Percentiles rank a stretch among this genome's conserved stretches.
Evolutionary conservation across 1,140 invertebrate species (phyloP).

Genomic region (Ostrea edulis): DNA sequence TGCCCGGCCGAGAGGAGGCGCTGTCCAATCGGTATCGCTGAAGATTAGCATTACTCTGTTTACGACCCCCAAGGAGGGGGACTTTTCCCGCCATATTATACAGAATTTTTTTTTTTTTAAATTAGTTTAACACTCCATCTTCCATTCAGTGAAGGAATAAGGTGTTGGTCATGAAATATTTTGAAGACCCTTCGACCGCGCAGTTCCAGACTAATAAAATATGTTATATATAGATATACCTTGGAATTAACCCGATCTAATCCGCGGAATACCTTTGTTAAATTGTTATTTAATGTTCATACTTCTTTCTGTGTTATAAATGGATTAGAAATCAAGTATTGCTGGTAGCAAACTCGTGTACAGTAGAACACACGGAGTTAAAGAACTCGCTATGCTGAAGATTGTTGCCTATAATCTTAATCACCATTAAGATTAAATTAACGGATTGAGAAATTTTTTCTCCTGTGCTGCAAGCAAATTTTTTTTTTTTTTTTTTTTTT

Average conservation of each 20-base stretch:
- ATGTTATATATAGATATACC: constrained; percentile 12
- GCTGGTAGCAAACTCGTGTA: not conserved
- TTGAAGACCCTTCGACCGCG: not conserved
- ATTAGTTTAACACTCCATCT: not conserved
- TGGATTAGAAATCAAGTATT: constrained; percentile 26
- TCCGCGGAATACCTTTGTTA: not conserved
- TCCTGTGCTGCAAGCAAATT: not conserved
- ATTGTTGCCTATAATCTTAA: not conserved
- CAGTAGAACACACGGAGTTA: not conserved
- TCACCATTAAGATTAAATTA: not conserved
- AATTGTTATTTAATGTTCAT: constrained; percentile 10
- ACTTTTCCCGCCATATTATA: constrained; percentile 14
- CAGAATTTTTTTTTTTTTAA: not conserved
- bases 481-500: too few species aligned
- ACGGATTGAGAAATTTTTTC: not conserved
- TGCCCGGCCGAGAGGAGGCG: constrained; percentile 7
- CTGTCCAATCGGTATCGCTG: constrained; percentile 23
- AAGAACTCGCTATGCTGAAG: not conserved
- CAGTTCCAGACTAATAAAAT: not conserved
- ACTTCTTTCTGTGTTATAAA: not conserved
- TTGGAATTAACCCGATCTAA: not conserved
- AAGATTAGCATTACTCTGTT: constrained; percentile 28
- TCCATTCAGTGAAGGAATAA: not conserved
- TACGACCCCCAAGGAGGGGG: constrained; percentile 1
- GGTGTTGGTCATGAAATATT: not conserved